phyloP scores from a whole-genome alignment of 2,797 vertebrate species.

The Falco rusticolus region DNA sequence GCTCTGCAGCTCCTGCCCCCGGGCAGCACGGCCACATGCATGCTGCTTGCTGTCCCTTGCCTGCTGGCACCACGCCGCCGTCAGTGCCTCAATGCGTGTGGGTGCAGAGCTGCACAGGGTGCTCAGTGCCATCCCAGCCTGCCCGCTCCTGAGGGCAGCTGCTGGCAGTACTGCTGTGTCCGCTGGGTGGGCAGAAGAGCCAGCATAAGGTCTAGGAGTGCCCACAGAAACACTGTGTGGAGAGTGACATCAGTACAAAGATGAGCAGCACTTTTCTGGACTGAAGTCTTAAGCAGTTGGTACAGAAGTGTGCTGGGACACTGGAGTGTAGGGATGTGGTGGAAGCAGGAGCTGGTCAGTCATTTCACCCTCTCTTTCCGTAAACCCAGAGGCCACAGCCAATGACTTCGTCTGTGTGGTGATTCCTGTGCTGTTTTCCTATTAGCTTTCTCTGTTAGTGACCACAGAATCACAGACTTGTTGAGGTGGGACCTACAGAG shows the following conservation, averaged over 20 bases:
- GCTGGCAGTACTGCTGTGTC: rapidly evolving
- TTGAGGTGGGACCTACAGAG: background rate
- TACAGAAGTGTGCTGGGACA: background rate
- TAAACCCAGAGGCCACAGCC: background rate
- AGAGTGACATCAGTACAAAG: background rate
- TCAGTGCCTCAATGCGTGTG: no score
- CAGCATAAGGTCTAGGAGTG: background rate
- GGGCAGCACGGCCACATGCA: background rate
- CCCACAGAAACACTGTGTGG: rapidly evolving
- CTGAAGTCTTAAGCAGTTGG: background rate
- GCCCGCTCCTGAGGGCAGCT: background rate
- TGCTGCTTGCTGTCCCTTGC: background rate
- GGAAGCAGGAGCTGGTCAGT: background rate
- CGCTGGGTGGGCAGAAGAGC: background rate
- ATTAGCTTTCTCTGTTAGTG: background rate
- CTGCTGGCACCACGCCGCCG: rapidly evolving
- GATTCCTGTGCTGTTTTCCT: background rate
- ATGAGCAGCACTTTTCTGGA: background rate
- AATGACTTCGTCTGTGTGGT: background rate
- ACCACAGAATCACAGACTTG: background rate
- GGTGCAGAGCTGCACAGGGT: background rate
- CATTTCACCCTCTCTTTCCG: background rate
- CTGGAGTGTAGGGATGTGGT: background rate
- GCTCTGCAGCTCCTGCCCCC: background rate
- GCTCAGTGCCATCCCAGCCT: background rate